Conservation (phyloP, 2,113 vertebrate genomes). For the Macquaria australasica region DNA sequence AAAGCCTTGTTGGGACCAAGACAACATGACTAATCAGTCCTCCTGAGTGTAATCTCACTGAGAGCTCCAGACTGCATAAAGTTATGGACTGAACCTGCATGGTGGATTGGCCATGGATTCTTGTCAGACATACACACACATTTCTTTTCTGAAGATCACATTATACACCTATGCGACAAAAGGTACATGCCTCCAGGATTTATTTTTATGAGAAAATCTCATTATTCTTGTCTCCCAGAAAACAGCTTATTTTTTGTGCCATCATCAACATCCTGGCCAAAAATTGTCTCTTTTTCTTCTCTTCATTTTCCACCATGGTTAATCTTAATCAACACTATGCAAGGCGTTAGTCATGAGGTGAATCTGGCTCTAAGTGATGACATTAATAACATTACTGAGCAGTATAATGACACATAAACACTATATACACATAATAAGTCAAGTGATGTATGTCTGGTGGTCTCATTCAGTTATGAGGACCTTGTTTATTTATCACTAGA, state of each 20-base stretch:
- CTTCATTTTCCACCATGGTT: conserved; percentile 19
- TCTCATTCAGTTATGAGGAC: conserved; percentile 31
- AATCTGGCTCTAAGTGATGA: conserved; percentile 35
- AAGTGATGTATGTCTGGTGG: conserved; percentile 48
- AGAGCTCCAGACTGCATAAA: conserved; percentile 22
- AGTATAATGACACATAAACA: conserved; percentile 49
- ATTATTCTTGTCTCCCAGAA: background rate
- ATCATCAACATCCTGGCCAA: conserved; percentile 9
- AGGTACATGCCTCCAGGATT: background rate
- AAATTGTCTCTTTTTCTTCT: background rate
- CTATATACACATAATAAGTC: conserved; percentile 44
- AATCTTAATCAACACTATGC: conserved; percentile 41
- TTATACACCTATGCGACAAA: background rate
- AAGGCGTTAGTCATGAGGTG: conserved; percentile 34
- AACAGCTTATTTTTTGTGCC: background rate
- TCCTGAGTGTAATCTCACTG: conserved; percentile 45
- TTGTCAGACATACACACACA: background rate
- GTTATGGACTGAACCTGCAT: conserved; percentile 31
- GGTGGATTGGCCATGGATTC: conserved; percentile 42
- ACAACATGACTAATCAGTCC: conserved; percentile 67
- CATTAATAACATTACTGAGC: conserved; percentile 57
- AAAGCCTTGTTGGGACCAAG: conserved; percentile 48
- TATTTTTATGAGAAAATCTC: background rate
- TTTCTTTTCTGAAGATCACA: background rate
- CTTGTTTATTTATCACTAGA: conserved; percentile 56